Evolutionary conservation across 1,140 invertebrate genomes (phyloP).

Genomic region (Lethrus apterus): DNA sequence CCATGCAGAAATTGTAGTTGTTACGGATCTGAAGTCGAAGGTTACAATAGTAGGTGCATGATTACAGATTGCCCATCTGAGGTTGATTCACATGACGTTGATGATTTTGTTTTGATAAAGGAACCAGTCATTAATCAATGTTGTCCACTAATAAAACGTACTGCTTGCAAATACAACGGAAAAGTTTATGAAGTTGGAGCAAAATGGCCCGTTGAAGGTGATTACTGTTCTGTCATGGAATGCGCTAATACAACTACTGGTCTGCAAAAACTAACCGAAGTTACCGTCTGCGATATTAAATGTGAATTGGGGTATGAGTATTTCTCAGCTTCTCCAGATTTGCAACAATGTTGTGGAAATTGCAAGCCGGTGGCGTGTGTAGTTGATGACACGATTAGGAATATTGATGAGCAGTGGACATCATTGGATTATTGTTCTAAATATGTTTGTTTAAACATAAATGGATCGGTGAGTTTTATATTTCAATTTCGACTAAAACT

Average conservation of each 20-base stretch:
- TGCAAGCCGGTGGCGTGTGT: constrained; percentile 56
- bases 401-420: constrained; percentile 49
- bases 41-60: constrained; percentile 33
- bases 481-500: too few relatives aligned
- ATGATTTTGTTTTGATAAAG: constrained; percentile 49
- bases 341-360: constrained; percentile 54
- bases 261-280: constrained; percentile 41
- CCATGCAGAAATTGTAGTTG: constrained; percentile 59
- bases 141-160: constrained; percentile 39
- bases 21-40: constrained; percentile 28
- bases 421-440: constrained; percentile 53
- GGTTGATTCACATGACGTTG: constrained; percentile 34
- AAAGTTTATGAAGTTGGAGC: constrained; percentile 44
- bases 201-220: constrained; percentile 47
- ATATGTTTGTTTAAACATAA: constrained; percentile 47
- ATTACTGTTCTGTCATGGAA: constrained; percentile 47
- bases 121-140: constrained; percentile 24
- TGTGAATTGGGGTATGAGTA: constrained; percentile 44
- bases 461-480: constrained; percentile 46
- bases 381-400: constrained; percentile 43
- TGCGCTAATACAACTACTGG: constrained; percentile 44
- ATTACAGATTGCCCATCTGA: constrained; percentile 41
- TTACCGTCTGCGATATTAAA: constrained; percentile 27
- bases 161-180: constrained; percentile 53
- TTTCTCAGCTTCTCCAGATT: constrained; percentile 30